Percentiles rank a stretch among this genome's conserved stretches.
Conservation (phyloP, 1,140 invertebrate genomes). For the Temnothorax longispinosus region DNA sequence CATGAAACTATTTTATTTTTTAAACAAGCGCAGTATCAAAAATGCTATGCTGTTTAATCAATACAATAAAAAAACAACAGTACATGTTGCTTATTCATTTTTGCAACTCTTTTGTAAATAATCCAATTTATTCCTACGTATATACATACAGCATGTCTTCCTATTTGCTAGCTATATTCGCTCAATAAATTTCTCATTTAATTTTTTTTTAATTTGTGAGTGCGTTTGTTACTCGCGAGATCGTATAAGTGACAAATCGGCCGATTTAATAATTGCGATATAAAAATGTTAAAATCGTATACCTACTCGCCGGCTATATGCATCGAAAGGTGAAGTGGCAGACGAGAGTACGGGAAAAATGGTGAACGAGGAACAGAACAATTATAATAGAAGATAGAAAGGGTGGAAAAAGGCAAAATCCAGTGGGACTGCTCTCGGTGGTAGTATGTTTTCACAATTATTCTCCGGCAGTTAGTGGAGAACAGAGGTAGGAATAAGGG, state of each 20-base stretch:
- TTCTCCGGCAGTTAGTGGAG: conserved; percentile 59
- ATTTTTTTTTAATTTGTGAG: neutral
- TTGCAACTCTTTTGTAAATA: neutral
- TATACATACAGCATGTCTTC: neutral
- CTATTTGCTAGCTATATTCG: neutral
- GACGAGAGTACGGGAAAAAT: conserved; percentile 23
- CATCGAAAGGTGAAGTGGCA: conserved; percentile 12
- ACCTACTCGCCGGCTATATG: neutral
- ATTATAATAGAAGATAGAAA: conserved; percentile 58
- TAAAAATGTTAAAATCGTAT: conserved; percentile 43
- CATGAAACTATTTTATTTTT: neutral
- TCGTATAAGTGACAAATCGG: neutral
- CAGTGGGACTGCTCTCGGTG: conserved; percentile 38
- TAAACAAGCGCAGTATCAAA: neutral
- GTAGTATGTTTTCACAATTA: conserved; percentile 72
- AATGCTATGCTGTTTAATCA: neutral
- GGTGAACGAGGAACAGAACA: conserved; percentile 45
- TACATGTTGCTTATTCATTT: conserved; percentile 4
- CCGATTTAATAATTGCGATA: neutral
- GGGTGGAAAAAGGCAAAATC: conserved; percentile 21
- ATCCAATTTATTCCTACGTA: conserved; percentile 23
- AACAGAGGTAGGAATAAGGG: conserved; percentile 36
- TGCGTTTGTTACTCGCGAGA: no score
- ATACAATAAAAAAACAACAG: conserved; percentile 5
- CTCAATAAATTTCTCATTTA: neutral